phyloP scores from a whole-genome alignment of 1,140 invertebrate species.

The Micrasema minimum region DNA sequence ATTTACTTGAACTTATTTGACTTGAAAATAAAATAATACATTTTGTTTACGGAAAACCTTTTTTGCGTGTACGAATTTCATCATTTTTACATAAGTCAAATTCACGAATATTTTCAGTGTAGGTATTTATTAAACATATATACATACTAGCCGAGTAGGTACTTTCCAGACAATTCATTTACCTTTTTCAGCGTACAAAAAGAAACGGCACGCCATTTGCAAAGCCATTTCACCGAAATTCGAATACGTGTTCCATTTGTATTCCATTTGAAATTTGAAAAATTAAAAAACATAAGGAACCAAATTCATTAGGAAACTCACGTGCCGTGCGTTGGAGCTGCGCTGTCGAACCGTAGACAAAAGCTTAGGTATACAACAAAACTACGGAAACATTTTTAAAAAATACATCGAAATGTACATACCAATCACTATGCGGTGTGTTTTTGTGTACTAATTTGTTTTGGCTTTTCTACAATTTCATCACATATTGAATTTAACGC shows the following conservation, averaged over 20 bases:
- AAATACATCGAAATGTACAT: too few species aligned
- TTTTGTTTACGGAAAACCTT: neutral
- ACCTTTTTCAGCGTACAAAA: conserved; percentile 19
- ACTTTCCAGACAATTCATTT: neutral
- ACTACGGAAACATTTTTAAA: too few species aligned
- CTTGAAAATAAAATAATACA: neutral
- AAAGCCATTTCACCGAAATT: conserved; percentile 14
- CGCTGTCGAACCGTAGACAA: too few species aligned
- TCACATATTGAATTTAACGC: too few species aligned
- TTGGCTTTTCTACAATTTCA: too few species aligned
- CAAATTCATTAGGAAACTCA: conserved; percentile 3
- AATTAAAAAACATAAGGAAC: conserved; percentile 28
- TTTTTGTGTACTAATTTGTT: too few species aligned
- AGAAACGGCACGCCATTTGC: conserved; percentile 6
- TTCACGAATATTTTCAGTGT: neutral
- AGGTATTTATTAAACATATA: too few species aligned
- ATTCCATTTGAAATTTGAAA: conserved; percentile 8
- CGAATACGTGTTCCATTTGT: conserved; percentile 17
- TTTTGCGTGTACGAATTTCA: neutral
- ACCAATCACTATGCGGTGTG: too few species aligned
- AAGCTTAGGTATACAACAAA: too few species aligned
- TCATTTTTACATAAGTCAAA: neutral
- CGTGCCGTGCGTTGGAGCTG: neutral
- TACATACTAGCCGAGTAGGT: neutral
- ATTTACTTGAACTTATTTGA: neutral